Evolutionary conservation across 2,113 vertebrate species (phyloP).

Genomic region (Thermophis baileyi): DNA sequence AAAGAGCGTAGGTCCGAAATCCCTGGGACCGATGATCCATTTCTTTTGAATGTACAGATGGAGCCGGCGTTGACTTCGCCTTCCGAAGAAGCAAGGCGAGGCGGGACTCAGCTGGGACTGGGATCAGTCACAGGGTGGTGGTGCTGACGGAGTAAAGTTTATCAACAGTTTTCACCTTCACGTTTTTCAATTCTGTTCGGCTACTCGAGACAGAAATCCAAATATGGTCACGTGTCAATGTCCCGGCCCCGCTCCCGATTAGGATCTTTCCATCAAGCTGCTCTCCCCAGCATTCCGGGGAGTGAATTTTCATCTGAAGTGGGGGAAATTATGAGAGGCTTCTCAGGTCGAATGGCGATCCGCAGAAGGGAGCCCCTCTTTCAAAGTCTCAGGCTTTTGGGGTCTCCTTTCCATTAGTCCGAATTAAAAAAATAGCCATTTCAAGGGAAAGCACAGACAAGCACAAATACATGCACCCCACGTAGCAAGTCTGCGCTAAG

Average conservation of each 20-base stretch:
- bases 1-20: background rate
- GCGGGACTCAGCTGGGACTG: background rate
- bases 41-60: background rate
- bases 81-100: too few species aligned
- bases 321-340: background rate
- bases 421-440: background rate
- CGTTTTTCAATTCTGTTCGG: background rate
- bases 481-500: background rate
- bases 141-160: background rate
- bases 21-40: background rate
- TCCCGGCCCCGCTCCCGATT: background rate
- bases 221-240: background rate
- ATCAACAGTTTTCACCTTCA: background rate
- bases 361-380: background rate
- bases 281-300: background rate
- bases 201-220: background rate
- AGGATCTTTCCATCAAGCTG: background rate
- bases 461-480: background rate
- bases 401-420: background rate
- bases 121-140: background rate
- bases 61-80: background rate
- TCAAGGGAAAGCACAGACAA: background rate
- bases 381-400: background rate
- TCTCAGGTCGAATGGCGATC: background rate
- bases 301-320: background rate